Conservation (phyloP, 2,113 vertebrate genomes). For the Heterochromis multidens region DNA sequence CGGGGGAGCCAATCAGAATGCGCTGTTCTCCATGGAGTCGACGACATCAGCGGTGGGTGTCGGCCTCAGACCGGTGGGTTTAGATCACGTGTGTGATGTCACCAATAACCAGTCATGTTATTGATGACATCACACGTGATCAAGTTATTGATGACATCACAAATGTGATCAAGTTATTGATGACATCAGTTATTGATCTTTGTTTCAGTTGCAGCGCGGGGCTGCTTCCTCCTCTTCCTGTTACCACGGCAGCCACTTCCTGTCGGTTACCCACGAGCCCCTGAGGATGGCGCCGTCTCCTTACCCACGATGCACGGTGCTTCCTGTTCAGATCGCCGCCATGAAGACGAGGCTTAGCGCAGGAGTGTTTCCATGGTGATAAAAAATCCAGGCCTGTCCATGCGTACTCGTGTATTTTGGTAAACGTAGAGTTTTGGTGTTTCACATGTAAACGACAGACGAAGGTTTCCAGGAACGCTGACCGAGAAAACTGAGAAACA, state of each 20-base stretch:
- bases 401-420: no score
- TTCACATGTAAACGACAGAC: no score
- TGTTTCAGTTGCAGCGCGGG: background rate
- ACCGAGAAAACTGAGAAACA: no score
- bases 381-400: no score
- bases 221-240: constrained; percentile 16
- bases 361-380: no score
- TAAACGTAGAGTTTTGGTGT: no score
- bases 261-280: background rate
- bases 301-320: no score
- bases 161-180: background rate
- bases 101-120: background rate
- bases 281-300: background rate
- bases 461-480: no score
- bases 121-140: no score
- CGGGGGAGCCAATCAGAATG: background rate
- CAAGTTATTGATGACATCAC: no score
- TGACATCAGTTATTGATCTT: background rate
- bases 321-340: no score
- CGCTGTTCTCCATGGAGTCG: background rate
- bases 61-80: constrained; percentile 2
- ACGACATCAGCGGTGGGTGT: background rate
- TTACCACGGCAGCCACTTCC: constrained; percentile 8
- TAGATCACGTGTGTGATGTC: background rate
- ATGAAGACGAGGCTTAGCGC: no score